Evolutionary conservation across 2,888 invertebrate genomes (phyloP).

Genomic region (Hoplodrina ambigua): DNA sequence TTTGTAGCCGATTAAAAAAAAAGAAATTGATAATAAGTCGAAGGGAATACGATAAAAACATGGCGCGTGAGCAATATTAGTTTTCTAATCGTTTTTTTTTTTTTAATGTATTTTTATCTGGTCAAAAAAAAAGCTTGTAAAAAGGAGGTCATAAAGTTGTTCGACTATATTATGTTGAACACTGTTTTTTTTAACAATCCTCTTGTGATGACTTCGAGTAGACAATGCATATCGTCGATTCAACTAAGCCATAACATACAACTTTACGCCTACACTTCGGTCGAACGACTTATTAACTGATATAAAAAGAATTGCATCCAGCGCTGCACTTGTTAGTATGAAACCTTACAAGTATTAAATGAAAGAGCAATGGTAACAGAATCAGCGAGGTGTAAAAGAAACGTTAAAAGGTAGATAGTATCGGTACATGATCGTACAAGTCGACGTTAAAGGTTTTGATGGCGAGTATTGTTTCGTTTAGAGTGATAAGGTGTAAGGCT

Average conservation of each 20-base stretch:
- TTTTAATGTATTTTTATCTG: too few relatives aligned
- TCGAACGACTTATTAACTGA: not conserved
- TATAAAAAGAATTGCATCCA: conserved; percentile 17
- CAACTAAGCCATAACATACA: conserved; percentile 12
- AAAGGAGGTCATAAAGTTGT: too few relatives aligned
- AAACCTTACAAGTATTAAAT: not conserved
- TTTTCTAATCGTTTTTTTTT: too few relatives aligned
- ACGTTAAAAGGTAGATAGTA: not conserved
- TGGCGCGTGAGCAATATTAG: too few relatives aligned
- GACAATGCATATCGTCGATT: conserved; percentile 3
- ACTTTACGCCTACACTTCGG: not conserved
- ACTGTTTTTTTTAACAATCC: too few relatives aligned
- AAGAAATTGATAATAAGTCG: too few relatives aligned
- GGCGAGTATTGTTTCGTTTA: conserved; percentile 35
- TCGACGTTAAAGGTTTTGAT: conserved; percentile 27
- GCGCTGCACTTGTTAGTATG: conserved; percentile 8
- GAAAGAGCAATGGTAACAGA: conserved; percentile 14
- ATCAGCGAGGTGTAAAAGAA: conserved; percentile 1
- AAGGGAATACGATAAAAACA: too few relatives aligned
- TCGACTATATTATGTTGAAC: too few relatives aligned
- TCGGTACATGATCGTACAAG: not conserved
- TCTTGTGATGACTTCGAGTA: not conserved
- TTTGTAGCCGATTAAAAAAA: not conserved
- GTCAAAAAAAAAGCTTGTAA: too few relatives aligned
- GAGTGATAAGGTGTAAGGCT: conserved; percentile 59